Evolutionary conservation across 1,140 invertebrate genomes (phyloP).

Genomic region (Listronotus bonariensis): DNA sequence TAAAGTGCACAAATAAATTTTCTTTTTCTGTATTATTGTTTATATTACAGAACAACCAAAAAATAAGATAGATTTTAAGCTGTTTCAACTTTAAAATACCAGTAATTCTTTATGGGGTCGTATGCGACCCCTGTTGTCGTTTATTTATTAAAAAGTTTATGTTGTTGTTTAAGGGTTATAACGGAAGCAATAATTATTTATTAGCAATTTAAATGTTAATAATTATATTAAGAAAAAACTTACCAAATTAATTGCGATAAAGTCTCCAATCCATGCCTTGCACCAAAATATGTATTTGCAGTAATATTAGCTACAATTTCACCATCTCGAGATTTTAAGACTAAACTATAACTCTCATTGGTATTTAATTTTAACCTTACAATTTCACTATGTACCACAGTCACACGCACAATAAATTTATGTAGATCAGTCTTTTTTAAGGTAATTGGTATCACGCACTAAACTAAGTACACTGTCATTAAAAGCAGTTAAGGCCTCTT

Average conservation of each 20-base stretch:
- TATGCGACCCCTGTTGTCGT: too few relatives aligned
- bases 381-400: slow-evolving; percentile 56
- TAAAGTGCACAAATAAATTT: too few relatives aligned
- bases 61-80: too few relatives aligned
- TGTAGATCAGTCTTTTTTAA: slow-evolving; percentile 54
- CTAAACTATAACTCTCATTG: slow-evolving; percentile 75
- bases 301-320: slow-evolving; percentile 65
- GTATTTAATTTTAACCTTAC: slow-evolving; percentile 67
- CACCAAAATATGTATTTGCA: slow-evolving; percentile 75
- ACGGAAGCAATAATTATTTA: too few relatives aligned
- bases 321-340: slow-evolving; percentile 60
- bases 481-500: slow-evolving; percentile 57
- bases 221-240: too few relatives aligned
- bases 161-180: too few relatives aligned
- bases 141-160: too few relatives aligned
- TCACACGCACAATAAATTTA: slow-evolving; percentile 59
- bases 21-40: too few relatives aligned
- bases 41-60: too few relatives aligned
- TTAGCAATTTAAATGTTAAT: too few relatives aligned
- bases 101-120: too few relatives aligned
- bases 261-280: slow-evolving; percentile 78
- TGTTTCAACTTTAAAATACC: too few relatives aligned
- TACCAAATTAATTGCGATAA: slow-evolving; percentile 77
- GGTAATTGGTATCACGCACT: slow-evolving; percentile 44
- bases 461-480: slow-evolving; percentile 58